Conservation (phyloP, 1,140 invertebrate genomes). For the Macrotrachela quadricornifera region DNA sequence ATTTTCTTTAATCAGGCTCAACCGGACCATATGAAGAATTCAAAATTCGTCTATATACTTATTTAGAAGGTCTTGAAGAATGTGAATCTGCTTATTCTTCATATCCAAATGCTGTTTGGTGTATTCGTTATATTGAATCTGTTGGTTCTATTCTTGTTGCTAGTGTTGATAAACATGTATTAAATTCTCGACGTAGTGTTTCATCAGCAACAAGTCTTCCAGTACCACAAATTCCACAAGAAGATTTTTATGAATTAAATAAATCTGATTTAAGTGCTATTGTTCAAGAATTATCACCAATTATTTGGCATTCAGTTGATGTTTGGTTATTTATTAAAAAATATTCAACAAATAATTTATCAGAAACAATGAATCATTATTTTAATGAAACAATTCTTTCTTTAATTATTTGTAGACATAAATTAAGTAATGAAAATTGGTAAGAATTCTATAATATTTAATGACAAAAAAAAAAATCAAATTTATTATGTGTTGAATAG, state of each 20-base stretch:
- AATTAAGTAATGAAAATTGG: no score
- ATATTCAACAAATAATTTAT: slow-evolving; percentile 15
- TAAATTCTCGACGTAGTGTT: no score
- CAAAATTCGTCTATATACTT: no score
- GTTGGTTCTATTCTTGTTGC: slow-evolving; percentile 24
- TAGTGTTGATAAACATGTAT: slow-evolving; percentile 13
- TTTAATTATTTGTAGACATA: no score
- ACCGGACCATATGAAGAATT: no score
- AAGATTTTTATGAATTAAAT: not conserved
- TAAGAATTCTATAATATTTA: no score
- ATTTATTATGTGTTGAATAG: slow-evolving; percentile 10
- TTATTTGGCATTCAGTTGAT: slow-evolving; percentile 29
- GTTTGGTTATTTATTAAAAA: slow-evolving; percentile 23
- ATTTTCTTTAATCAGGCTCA: no score
- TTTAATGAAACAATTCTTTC: not conserved
- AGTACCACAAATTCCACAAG: not conserved
- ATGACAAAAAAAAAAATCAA: not conserved
- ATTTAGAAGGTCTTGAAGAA: slow-evolving; percentile 17
- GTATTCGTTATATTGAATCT: slow-evolving; percentile 22
- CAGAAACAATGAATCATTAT: slow-evolving; percentile 15
- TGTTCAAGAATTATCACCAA: slow-evolving; percentile 26
- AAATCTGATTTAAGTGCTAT: slow-evolving; percentile 20
- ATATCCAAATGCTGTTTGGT: slow-evolving; percentile 25
- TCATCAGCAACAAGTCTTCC: no score
- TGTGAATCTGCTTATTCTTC: slow-evolving; percentile 24